Conservation (phyloP, 2,888 invertebrate genomes). For the Sesamia inferens region DNA sequence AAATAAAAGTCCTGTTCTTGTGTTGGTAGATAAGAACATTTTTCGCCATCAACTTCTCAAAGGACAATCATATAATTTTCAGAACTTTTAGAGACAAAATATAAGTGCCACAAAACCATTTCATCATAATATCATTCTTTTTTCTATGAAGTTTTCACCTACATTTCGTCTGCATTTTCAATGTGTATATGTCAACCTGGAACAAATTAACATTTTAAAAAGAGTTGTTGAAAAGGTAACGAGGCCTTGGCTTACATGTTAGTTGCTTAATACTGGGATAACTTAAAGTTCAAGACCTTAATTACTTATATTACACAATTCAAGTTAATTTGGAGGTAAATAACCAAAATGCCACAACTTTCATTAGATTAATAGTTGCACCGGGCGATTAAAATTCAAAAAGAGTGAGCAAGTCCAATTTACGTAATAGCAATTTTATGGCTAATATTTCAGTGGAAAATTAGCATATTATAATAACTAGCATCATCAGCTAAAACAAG, state of each 20-base stretch:
- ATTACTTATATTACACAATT: constrained; percentile 39
- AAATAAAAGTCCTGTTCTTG: neutral
- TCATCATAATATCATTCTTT: too few relatives aligned
- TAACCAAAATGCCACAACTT: constrained; percentile 52
- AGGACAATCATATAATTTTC: neutral
- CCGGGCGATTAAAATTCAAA: constrained; percentile 38
- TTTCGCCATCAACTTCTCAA: constrained; percentile 1
- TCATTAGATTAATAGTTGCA: constrained; percentile 53
- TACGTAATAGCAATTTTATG: constrained; percentile 19
- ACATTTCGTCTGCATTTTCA: too few relatives aligned
- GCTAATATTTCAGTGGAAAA: constrained; percentile 24
- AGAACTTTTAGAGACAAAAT: neutral
- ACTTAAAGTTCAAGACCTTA: constrained; percentile 33
- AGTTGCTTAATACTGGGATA: constrained; percentile 14
- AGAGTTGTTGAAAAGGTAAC: constrained; percentile 10
- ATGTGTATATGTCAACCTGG: too few relatives aligned
- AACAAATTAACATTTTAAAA: neutral
- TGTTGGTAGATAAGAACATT: constrained; percentile 1
- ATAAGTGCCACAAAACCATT: neutral
- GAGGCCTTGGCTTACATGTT: constrained; percentile 4
- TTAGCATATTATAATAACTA: constrained; percentile 16
- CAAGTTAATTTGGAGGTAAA: constrained; percentile 41
- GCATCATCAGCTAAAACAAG: neutral
- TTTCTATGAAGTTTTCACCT: too few relatives aligned
- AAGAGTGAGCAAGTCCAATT: constrained; percentile 25